phyloP scores from a whole-genome alignment of 2,888 invertebrate species.

The Amphipyra berbera region DNA sequence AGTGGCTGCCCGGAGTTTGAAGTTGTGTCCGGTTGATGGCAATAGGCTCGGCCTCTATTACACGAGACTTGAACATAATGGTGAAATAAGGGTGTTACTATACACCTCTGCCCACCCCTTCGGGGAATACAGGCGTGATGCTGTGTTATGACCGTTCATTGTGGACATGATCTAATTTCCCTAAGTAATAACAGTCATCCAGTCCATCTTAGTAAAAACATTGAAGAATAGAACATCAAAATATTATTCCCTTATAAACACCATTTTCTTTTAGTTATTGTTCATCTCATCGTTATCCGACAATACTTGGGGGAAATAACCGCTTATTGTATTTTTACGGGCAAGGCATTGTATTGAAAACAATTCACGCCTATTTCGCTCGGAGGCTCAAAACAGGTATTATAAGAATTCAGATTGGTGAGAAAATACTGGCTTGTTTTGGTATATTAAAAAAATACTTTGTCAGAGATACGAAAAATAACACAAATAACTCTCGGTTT shows the following conservation, averaged over 20 bases:
- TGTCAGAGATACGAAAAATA: neutral
- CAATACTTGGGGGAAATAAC: conserved; percentile 44
- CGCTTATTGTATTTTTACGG: conserved; percentile 26
- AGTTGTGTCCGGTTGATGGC: too few relatives aligned
- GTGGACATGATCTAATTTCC: too few relatives aligned
- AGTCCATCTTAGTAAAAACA: too few relatives aligned
- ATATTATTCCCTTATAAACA: conserved; percentile 11
- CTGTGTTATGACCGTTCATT: too few relatives aligned
- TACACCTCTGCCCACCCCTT: too few relatives aligned
- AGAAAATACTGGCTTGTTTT: conserved; percentile 7
- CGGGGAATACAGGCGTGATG: too few relatives aligned
- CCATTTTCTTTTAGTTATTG: conserved; percentile 27
- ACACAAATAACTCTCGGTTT: neutral
- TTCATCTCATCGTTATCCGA: conserved; percentile 12
- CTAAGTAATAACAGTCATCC: too few relatives aligned
- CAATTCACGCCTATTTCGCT: conserved; percentile 26
- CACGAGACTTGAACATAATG: too few relatives aligned
- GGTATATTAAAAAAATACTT: conserved; percentile 12
- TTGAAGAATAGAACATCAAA: neutral
- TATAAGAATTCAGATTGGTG: conserved; percentile 25
- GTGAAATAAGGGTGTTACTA: too few relatives aligned
- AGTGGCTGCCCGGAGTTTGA: too few relatives aligned
- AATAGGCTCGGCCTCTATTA: too few relatives aligned
- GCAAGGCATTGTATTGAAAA: conserved; percentile 12
- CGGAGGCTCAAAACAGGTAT: conserved; percentile 13